Percentiles rank a stretch among this genome's conserved stretches.
Evolutionary conservation across 1,140 invertebrate genomes (phyloP).

Genomic region (Theocolax elegans): DNA sequence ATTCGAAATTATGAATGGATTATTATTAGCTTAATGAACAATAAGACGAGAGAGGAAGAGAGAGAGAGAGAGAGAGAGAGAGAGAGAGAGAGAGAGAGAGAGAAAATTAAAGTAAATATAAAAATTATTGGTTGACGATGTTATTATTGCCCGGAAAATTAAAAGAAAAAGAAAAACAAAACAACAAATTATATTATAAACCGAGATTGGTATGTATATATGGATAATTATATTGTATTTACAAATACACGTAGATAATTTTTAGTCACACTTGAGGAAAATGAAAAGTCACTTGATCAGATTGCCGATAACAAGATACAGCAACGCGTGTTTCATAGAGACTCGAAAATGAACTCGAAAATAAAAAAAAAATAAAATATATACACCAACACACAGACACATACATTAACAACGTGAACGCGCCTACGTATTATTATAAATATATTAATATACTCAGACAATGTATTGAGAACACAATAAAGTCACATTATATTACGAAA

Average conservation of each 20-base stretch:
- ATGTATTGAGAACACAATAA: conserved; percentile 62
- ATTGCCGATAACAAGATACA: conserved; percentile 30
- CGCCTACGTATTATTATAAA: conserved; percentile 51
- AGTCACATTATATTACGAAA: conserved; percentile 56
- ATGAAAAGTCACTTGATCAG: neutral
- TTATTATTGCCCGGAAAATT: conserved; percentile 57
- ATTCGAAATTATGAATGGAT: conserved; percentile 20
- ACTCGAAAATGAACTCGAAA: neutral
- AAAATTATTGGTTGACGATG: conserved; percentile 66
- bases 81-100: conserved; percentile 45
- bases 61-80: conserved; percentile 47
- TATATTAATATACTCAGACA: conserved; percentile 57
- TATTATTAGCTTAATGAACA: no score
- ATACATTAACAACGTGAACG: conserved; percentile 38
- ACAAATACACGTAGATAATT: conserved; percentile 20
- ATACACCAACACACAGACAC: conserved; percentile 40
- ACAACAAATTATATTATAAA: conserved; percentile 53
- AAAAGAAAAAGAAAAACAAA: no score
- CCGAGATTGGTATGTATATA: conserved; percentile 59
- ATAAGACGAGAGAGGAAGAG: conserved; percentile 42
- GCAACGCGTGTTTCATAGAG: no score
- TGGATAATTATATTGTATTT: conserved; percentile 49
- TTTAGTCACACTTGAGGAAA: conserved; percentile 2
- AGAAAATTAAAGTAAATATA: conserved; percentile 59
- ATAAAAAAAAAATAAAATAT: conserved; percentile 22